Conservation (phyloP, 2,113 vertebrate genomes). For the Columba livia region DNA sequence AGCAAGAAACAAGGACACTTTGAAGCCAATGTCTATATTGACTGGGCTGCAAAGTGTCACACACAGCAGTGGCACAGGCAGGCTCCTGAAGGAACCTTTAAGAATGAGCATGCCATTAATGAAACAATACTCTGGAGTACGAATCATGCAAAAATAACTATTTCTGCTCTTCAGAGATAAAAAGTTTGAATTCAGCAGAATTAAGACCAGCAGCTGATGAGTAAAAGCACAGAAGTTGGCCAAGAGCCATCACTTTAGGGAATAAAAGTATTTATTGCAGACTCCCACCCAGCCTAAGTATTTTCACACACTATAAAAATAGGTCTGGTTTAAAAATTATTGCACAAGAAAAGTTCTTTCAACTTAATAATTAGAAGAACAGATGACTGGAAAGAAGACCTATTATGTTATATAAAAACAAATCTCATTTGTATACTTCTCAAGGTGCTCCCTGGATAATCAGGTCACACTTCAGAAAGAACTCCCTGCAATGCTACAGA, state of each 20-base stretch:
- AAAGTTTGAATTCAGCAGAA: not conserved
- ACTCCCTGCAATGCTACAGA: not conserved
- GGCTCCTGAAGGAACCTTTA: not conserved
- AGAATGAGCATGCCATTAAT: not conserved
- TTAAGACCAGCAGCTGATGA: conserved; percentile 20
- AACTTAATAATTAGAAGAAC: not conserved
- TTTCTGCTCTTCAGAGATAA: not conserved
- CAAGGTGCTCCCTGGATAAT: not conserved
- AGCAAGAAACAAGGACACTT: not conserved
- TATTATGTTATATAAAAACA: not conserved
- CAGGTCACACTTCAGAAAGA: not conserved
- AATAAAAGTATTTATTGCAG: conserved; percentile 23
- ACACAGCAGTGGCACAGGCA: not conserved
- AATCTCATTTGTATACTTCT: not conserved
- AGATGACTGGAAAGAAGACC: not conserved
- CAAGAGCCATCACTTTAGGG: not conserved
- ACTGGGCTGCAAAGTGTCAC: not conserved
- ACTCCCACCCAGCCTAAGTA: not conserved
- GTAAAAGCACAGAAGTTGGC: not conserved
- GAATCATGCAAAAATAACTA: not conserved
- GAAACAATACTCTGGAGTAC: not conserved
- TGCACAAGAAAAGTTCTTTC: not conserved
- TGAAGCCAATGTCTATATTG: not conserved
- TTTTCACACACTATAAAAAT: conserved; percentile 7
- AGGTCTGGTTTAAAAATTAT: not conserved